A percentile compares a stretch with the other conserved stretches of the same genome.
Conservation (phyloP, 2,113 vertebrate species). For the Hemiscyllium ocellatum region DNA sequence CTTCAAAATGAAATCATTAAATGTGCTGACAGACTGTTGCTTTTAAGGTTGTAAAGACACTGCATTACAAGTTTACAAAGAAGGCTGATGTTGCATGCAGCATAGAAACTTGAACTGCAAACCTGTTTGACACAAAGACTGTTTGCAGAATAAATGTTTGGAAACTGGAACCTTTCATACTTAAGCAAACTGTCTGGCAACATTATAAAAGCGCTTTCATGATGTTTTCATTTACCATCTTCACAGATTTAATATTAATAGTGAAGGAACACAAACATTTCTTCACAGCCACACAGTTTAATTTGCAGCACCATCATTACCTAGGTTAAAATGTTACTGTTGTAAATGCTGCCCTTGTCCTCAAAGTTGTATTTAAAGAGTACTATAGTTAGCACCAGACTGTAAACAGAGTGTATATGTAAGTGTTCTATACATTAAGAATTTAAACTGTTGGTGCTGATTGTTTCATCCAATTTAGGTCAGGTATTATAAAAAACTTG, state of each 20-base stretch:
- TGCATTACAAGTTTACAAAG: background rate
- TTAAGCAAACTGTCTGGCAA: conserved; percentile 27
- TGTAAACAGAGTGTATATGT: conserved; percentile 21
- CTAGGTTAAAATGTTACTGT: conserved; percentile 9
- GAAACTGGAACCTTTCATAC: conserved; percentile 25
- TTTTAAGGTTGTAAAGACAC: background rate
- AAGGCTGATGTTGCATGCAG: background rate
- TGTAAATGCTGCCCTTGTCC: conserved; percentile 35
- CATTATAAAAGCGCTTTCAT: conserved; percentile 15
- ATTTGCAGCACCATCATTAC: conserved; percentile 12
- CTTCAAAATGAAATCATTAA: background rate
- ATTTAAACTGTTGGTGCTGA: conserved; percentile 4
- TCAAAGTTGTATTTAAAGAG: background rate
- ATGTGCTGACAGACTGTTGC: background rate
- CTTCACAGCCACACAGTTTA: background rate
- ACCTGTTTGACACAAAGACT: conserved; percentile 20
- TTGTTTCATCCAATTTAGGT: background rate
- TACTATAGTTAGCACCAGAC: conserved; percentile 28
- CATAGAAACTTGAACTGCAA: conserved; percentile 10
- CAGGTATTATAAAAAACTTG: background rate
- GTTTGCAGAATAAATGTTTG: conserved; percentile 32
- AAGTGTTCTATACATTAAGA: background rate
- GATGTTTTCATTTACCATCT: background rate
- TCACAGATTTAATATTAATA: conserved; percentile 3
- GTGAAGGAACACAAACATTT: conserved; percentile 22